Conservation (phyloP, 92 coral and sea anemone species). For the Porites rus region DNA sequence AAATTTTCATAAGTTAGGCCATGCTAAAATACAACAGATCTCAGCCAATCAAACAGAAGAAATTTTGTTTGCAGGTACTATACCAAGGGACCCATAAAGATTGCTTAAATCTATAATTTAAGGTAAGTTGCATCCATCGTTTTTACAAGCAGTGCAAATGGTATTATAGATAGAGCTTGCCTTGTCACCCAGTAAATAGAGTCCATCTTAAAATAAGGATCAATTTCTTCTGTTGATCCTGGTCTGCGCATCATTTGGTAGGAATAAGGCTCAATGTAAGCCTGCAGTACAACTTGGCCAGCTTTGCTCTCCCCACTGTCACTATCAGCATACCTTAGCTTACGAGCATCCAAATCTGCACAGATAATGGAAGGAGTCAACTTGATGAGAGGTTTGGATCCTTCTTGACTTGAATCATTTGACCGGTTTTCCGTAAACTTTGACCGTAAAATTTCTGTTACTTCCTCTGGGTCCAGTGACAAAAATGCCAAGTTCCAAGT, state of each 20-base stretch:
- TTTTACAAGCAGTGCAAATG: constrained; percentile 95
- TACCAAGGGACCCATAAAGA: background rate
- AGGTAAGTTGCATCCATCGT: constrained; percentile 93
- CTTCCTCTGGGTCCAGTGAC: constrained; percentile 75
- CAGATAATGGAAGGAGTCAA: constrained; percentile 97
- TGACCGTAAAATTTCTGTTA: constrained; percentile 60
- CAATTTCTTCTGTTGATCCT: constrained; percentile 94
- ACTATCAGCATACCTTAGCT: constrained; percentile 76
- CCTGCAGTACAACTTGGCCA: constrained; percentile 92
- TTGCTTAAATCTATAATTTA: constrained; percentile 33
- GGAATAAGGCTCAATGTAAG: constrained; percentile 92
- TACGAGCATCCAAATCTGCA: constrained; percentile 92
- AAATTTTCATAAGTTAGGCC: too few relatives aligned
- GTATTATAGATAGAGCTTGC: constrained; percentile 79
- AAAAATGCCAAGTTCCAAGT: constrained; percentile 95
- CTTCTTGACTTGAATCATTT: constrained; percentile 59
- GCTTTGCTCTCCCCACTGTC: constrained; percentile 78
- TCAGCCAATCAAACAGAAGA: too few relatives aligned
- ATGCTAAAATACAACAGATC: too few relatives aligned
- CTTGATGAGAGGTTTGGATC: constrained; percentile 86
- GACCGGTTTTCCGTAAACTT: constrained; percentile 58
- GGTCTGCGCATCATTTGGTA: constrained; percentile 92
- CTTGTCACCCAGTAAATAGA: constrained; percentile 96
- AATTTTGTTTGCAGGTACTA: too few relatives aligned
- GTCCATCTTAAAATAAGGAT: constrained; percentile 91